A percentile compares a stretch with the other conserved stretches of the same genome.
Evolutionary conservation across 2,888 invertebrate genomes (phyloP).

Genomic region (Melieria omissa): DNA sequence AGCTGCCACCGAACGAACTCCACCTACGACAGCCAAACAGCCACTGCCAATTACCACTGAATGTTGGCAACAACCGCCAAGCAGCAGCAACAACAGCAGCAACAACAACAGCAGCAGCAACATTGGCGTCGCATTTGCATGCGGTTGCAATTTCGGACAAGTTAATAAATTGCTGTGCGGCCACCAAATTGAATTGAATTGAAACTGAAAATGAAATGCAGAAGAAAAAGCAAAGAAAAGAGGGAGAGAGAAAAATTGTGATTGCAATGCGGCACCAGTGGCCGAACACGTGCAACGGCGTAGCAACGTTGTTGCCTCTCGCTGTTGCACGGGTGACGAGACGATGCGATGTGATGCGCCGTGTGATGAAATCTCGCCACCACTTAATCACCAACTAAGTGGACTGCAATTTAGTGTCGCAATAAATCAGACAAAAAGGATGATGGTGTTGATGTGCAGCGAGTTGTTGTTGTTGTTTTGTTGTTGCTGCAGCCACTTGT

Average conservation of each 20-base stretch:
- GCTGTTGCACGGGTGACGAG: background rate
- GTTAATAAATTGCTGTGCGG: conserved; percentile 27
- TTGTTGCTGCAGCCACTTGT: conserved; percentile 1
- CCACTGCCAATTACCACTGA: background rate
- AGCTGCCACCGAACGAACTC: conserved; percentile 16
- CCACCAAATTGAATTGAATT: conserved; percentile 23
- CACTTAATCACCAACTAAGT: background rate
- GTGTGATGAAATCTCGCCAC: background rate
- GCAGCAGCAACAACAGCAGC: background rate
- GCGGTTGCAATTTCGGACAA: conserved; percentile 14
- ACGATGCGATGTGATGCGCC: conserved; percentile 8
- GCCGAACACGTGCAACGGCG: conserved; percentile 22
- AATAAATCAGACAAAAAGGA: conserved; percentile 19
- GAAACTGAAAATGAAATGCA: background rate
- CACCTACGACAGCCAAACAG: conserved; percentile 10
- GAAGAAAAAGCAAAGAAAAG: background rate
- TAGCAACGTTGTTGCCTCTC: background rate
- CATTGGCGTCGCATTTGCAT: conserved; percentile 24
- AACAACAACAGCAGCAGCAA: background rate
- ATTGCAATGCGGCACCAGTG: background rate
- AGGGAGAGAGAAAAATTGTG: background rate
- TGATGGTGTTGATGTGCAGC: background rate
- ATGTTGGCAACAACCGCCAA: conserved; percentile 10
- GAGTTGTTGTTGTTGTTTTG: background rate
- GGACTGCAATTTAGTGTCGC: conserved; percentile 12